phyloP scores from a whole-genome alignment of 2,113 vertebrate species.

The Natator depressus region DNA sequence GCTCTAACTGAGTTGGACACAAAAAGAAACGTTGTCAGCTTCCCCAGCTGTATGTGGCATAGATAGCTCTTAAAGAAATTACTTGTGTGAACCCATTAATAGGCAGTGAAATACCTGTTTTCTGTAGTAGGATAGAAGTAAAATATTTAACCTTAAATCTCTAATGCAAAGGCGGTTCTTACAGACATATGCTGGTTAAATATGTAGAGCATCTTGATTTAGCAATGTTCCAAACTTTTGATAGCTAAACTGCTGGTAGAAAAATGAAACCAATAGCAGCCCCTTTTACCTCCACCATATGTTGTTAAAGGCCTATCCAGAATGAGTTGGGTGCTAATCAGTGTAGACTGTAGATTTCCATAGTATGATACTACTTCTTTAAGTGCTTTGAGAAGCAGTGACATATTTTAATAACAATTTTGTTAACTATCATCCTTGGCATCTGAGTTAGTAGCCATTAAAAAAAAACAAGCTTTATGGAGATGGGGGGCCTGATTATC shows the following conservation, averaged over 20 bases:
- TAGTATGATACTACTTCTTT: background rate
- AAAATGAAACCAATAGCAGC: background rate
- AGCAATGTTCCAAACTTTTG: background rate
- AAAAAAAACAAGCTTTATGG: background rate
- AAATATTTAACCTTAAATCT: background rate
- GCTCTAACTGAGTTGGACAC: background rate
- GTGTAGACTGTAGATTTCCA: background rate
- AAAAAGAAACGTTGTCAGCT: slow-evolving; percentile 15
- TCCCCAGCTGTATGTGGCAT: background rate
- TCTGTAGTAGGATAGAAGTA: background rate
- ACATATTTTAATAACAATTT: background rate
- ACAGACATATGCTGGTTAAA: background rate
- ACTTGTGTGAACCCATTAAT: background rate
- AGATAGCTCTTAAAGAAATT: background rate
- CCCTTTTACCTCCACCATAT: background rate
- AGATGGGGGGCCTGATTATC: background rate
- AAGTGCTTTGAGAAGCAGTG: slow-evolving; percentile 6
- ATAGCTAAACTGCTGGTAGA: background rate
- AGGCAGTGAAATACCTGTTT: background rate
- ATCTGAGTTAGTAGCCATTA: background rate
- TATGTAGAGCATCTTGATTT: background rate
- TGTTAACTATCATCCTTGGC: background rate
- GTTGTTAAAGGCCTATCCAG: background rate
- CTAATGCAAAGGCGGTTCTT: background rate
- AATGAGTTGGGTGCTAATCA: background rate